Conservation (phyloP, 2,888 invertebrate species). For the Sthenelais limicola region DNA sequence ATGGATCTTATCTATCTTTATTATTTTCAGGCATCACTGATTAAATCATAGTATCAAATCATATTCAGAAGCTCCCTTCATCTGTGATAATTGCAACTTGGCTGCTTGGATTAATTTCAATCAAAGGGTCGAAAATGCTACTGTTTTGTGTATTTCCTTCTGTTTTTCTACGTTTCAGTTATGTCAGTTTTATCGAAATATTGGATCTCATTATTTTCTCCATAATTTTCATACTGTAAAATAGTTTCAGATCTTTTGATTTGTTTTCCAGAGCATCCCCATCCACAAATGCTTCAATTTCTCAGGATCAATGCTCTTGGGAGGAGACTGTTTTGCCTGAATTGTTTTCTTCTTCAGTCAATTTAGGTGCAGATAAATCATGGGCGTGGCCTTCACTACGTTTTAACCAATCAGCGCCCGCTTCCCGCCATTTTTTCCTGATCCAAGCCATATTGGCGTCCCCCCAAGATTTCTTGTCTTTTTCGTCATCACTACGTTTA, state of each 20-base stretch:
- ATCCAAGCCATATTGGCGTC: conserved; percentile 47
- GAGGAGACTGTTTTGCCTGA: not conserved
- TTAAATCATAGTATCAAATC: too few species aligned
- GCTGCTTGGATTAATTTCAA: too few species aligned
- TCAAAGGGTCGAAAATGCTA: too few species aligned
- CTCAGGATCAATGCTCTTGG: not conserved
- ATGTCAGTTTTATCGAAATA: too few species aligned
- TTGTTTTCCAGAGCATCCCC: conserved; percentile 39
- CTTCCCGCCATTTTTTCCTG: conserved; percentile 30
- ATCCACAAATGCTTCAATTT: conserved; percentile 26
- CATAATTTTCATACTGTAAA: too few species aligned
- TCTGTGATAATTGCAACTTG: too few species aligned
- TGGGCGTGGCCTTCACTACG: conserved; percentile 5
- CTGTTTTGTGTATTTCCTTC: conserved; percentile 18
- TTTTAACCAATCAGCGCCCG: conserved; percentile 14
- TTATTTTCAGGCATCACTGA: too few species aligned
- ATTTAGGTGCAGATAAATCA: not conserved
- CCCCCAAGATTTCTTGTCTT: conserved; percentile 14
- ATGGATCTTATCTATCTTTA: too few species aligned
- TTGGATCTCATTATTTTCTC: too few species aligned
- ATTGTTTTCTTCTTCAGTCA: not conserved
- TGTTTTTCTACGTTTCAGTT: too few species aligned
- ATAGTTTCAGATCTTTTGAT: too few species aligned
- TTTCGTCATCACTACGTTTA: conserved; percentile 30
- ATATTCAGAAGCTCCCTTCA: too few species aligned